phyloP scores from a whole-genome alignment of 2,797 vertebrate genomes.

The Muscicapa striata region DNA sequence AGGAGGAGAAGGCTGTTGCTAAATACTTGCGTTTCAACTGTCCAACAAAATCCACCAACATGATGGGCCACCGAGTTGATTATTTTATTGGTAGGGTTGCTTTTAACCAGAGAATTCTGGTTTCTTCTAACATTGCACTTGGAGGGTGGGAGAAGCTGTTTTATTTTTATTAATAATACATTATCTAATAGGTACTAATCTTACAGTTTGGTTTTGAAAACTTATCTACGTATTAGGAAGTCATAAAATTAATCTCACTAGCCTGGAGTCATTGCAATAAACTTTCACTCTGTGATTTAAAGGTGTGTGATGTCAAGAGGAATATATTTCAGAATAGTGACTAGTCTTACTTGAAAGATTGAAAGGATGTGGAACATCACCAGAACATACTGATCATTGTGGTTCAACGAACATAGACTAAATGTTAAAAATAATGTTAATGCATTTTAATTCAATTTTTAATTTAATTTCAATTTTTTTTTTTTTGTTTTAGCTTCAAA shows the following conservation, averaged over 20 bases:
- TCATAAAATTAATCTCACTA: background rate
- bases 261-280: background rate
- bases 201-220: background rate
- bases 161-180: background rate
- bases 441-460: background rate
- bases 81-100: slow-evolving; percentile 91
- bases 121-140: background rate
- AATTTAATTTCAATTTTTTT: background rate
- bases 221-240: background rate
- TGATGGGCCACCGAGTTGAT: slow-evolving; percentile 98
- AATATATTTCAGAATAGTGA: background rate
- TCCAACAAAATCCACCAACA: slow-evolving; percentile 97
- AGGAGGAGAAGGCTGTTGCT: slow-evolving; percentile 97
- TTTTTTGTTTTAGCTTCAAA: slow-evolving; percentile 86
- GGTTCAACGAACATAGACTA: background rate
- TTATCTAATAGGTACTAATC: background rate
- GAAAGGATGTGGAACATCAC: background rate
- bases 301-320: background rate
- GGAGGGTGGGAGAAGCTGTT: background rate
- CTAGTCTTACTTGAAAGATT: background rate
- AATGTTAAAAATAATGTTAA: background rate
- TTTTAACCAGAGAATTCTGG: background rate
- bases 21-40: slow-evolving; percentile 98
- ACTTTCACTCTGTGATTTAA: background rate
- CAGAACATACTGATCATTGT: background rate